A percentile compares a stretch with the other conserved stretches of the same genome.
Evolutionary conservation across 2,113 vertebrate genomes (phyloP).

Genomic region (Sakesphorus luctuosus): DNA sequence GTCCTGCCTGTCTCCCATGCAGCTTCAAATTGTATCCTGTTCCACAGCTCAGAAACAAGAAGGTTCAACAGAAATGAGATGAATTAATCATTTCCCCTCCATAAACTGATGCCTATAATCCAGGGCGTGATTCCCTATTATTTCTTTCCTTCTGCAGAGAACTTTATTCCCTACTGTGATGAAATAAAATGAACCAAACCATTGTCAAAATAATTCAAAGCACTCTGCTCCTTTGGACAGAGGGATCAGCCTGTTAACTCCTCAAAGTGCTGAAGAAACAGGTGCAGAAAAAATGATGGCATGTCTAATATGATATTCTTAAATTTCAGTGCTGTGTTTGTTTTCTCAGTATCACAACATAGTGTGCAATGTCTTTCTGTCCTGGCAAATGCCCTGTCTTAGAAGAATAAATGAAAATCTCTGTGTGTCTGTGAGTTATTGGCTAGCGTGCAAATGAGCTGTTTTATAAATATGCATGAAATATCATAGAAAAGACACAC

Average conservation of each 20-base stretch:
- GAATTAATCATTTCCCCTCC: not conserved
- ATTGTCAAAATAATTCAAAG: constrained; percentile 29
- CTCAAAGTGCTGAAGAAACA: not conserved
- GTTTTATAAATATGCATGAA: not conserved
- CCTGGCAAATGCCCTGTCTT: not conserved
- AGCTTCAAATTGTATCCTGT: not conserved
- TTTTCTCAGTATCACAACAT: not conserved
- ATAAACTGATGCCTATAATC: constrained; percentile 2
- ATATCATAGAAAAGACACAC: not conserved
- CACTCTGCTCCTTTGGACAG: not conserved
- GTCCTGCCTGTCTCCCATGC: not conserved
- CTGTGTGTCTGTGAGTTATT: not conserved
- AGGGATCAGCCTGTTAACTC: not conserved
- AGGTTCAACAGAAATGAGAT: not conserved
- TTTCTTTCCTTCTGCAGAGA: not conserved
- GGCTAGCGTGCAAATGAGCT: not conserved
- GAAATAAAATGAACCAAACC: constrained; percentile 23
- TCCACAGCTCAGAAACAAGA: not conserved
- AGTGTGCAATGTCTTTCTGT: not conserved
- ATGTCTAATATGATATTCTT: not conserved
- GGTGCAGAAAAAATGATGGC: not conserved
- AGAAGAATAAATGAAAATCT: not conserved
- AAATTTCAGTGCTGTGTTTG: not conserved
- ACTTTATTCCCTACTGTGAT: constrained; percentile 25
- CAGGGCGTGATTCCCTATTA: not conserved